These are phyloP conservation scores for Catocala nupta DNA, from an alignment of 2,888 invertebrate species.

Conservation along the genomic window DNA sequence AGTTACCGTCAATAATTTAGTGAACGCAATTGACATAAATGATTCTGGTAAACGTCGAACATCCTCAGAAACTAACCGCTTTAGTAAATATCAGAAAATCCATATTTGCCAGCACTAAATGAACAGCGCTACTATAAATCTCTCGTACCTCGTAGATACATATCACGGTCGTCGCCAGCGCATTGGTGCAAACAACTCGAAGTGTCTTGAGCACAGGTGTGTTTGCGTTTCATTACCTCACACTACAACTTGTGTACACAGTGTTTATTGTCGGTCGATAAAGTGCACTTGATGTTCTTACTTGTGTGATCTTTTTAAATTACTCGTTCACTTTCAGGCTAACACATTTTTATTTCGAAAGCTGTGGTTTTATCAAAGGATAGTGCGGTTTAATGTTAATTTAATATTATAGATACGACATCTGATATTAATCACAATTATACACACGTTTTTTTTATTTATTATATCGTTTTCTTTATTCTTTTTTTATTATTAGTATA, in stretches of 20 bases:
- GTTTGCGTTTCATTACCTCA: constrained; percentile 72
- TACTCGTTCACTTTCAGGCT: constrained; percentile 7
- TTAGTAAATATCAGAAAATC: too few relatives aligned
- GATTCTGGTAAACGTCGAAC: too few relatives aligned
- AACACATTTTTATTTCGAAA: constrained; percentile 2
- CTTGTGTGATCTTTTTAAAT: constrained; percentile 15
- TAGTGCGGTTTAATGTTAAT: too few relatives aligned
- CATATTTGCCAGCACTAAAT: background rate
- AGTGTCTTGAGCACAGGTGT: constrained; percentile 63
- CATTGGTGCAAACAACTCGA: constrained; percentile 50
- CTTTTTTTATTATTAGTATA: too few relatives aligned
- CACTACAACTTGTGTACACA: constrained; percentile 30
- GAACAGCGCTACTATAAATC: constrained; percentile 4
- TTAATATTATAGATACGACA: too few relatives aligned
- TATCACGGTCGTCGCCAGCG: constrained; percentile 31
- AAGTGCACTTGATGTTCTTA: constrained; percentile 5
- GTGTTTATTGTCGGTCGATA: constrained; percentile 36
- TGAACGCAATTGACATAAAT: too few relatives aligned
- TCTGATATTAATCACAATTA: too few relatives aligned
- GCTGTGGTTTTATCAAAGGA: background rate
- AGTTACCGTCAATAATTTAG: too few relatives aligned
- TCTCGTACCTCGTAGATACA: background rate
- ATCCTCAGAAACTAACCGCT: too few relatives aligned
- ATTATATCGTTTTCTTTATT: too few relatives aligned
- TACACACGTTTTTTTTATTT: too few relatives aligned